Percentiles rank a stretch among this genome's conserved stretches.
Evolutionary conservation across 2,113 vertebrate species (phyloP).

Genomic region (Theristicus caerulescens): DNA sequence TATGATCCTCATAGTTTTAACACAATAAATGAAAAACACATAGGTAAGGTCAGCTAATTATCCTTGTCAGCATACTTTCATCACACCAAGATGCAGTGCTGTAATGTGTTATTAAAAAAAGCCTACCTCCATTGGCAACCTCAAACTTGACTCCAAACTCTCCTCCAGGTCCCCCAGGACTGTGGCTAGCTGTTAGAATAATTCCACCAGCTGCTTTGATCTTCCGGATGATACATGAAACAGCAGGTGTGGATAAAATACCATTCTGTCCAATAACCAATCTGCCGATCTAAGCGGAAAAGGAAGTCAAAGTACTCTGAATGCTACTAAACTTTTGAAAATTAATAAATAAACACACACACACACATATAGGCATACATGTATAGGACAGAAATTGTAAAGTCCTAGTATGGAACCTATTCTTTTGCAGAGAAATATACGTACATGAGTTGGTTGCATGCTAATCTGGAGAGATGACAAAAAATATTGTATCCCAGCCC

Average conservation of each 20-base stretch:
- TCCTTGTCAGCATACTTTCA: not conserved
- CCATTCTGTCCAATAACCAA: conserved; percentile 96
- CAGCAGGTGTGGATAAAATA: conserved; percentile 95
- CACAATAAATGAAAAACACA: not conserved
- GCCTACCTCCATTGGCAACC: conserved; percentile 93
- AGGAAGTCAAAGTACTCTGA: not conserved
- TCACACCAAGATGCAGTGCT: not conserved
- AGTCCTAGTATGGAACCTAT: not conserved
- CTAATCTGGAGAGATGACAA: not conserved
- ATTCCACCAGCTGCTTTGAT: conserved; percentile 98
- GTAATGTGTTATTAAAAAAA: not conserved
- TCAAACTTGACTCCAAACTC: conserved; percentile 99
- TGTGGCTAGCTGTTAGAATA: conserved; percentile 95
- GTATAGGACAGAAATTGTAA: not conserved
- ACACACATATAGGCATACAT: not conserved
- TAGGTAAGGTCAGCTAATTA: not conserved
- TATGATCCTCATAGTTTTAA: not conserved
- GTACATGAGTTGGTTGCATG: not conserved
- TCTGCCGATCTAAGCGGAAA: conserved; percentile 86
- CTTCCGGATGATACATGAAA: conserved; percentile 98
- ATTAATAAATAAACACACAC: not conserved
- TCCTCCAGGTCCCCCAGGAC: conserved; percentile 92
- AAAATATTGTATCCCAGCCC: not conserved
- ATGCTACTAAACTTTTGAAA: not conserved
- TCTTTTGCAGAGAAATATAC: not conserved